phyloP scores from a whole-genome alignment of 2,888 invertebrate species.

The Sphinx pinastri region DNA sequence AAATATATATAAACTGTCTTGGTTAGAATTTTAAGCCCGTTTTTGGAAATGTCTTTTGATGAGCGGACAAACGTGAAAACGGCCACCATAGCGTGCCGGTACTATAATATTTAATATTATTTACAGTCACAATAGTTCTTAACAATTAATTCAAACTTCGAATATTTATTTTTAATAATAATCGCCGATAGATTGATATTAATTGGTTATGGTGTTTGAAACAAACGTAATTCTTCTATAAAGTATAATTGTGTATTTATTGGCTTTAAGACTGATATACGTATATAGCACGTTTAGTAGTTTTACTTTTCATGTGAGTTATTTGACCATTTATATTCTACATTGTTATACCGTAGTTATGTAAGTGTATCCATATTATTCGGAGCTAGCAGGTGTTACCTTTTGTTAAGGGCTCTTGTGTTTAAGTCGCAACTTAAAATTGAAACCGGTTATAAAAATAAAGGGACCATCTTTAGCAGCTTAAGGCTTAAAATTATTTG shows the following conservation, averaged over 20 bases:
- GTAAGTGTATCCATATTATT: neutral
- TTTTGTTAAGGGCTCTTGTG: conserved; percentile 6
- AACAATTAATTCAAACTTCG: too few species aligned
- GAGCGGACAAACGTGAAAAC: too few species aligned
- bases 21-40: too few species aligned
- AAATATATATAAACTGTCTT: too few species aligned
- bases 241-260: neutral
- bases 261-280: conserved; percentile 14
- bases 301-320: conserved; percentile 8
- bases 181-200: neutral
- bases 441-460: neutral
- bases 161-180: too few species aligned
- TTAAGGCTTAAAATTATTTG: too few species aligned
- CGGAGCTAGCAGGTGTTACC: neutral
- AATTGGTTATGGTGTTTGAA: neutral
- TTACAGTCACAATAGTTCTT: too few species aligned
- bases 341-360: neutral
- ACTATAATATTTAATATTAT: too few species aligned
- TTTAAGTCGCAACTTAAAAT: neutral
- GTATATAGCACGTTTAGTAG: conserved; percentile 3
- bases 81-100: too few species aligned
- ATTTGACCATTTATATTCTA: conserved; percentile 13
- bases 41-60: too few species aligned
- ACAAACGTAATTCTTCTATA: too few species aligned
- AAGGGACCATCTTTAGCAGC: neutral